Base-by-base conservation (phyloP, 2,888 invertebrate genomes). In the Chydorus sphaericus region DNA sequence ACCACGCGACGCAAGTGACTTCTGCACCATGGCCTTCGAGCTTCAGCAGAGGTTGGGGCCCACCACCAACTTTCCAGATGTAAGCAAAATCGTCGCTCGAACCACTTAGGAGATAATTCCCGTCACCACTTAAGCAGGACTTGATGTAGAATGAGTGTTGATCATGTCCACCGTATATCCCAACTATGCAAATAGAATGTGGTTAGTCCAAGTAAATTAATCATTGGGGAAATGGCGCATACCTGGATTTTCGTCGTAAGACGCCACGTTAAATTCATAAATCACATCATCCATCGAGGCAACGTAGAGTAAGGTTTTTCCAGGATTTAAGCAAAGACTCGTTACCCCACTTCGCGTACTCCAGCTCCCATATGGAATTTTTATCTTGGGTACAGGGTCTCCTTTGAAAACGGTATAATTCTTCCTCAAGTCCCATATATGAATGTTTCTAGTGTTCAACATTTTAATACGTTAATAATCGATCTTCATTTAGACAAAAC, bases 1-100 rank as follows among this genome's bases (percentile, higher is more conserved):
- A 79, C 90, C 90, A 91, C 1, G 85, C 83, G 1, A 89, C 86
- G 66, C 85, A 84, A 0, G 89, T 88, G 0, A 92, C 91, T 73
- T 92, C 92, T 8, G 84, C 85, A 44, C 77, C 73, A 66, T 92
- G 91, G 0, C 89, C 90, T 1, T 74, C 71, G 4, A 92, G 72
- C 53, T 76, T 75, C 20, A 83, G 78, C 10, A 88, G 68, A 1
- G 89, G 87, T 58, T 74, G 69, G 33, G 57, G 48, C 3, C 48
- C 54, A 11, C 29, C 36, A 31, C 72, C 69, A 0, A 82, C 72
- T 60, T 71, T 69, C 91, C 92, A 93, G 55, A 93, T 80, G 66
- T 90, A 91, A 0, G 89, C 91, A 63, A 79, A 75, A 62, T 83
- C 81, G 70, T 90, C 88, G 64, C 85, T 85, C 62, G 90, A 90